Conservation (phyloP, 2,797 vertebrate genomes). For the Synanceia verrucosa region DNA sequence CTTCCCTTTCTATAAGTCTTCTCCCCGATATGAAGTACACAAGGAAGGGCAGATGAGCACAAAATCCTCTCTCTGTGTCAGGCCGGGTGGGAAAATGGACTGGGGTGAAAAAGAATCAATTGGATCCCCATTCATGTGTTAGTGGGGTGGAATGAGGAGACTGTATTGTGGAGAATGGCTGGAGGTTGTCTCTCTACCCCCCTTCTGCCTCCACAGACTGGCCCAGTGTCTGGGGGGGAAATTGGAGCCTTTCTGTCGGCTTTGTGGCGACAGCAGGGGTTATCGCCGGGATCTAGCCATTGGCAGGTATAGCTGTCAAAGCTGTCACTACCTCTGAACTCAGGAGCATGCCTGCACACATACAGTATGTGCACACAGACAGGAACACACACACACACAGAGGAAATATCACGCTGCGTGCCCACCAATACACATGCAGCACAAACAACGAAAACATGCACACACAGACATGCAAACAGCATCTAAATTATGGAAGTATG, state of each 20-base stretch:
- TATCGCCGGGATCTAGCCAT: constrained; percentile 83
- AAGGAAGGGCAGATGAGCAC: constrained; percentile 98
- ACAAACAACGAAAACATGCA: constrained; percentile 44
- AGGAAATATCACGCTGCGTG: constrained; percentile 1
- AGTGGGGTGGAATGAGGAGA: constrained; percentile 84
- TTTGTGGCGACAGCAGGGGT: constrained; percentile 90
- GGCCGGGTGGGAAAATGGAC: constrained; percentile 78
- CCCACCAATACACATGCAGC: constrained; percentile 28
- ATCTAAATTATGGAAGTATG: constrained; percentile 78
- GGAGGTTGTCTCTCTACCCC: constrained; percentile 87
- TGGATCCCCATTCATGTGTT: constrained; percentile 99
- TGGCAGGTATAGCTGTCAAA: constrained; percentile 85
- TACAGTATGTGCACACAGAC: constrained; percentile 1
- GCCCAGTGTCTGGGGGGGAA: constrained; percentile 89
- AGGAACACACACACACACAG: not conserved
- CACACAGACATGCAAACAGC: constrained; percentile 68
- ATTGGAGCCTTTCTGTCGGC: constrained; percentile 90
- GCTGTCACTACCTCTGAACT: constrained; percentile 77
- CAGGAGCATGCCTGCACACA: constrained; percentile 56
- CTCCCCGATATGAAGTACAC: constrained; percentile 97
- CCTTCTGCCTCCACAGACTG: constrained; percentile 81
- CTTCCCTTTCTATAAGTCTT: constrained; percentile 98
- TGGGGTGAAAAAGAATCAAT: constrained; percentile 92
- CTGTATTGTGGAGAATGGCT: constrained; percentile 90
- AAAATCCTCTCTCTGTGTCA: constrained; percentile 89